phyloP scores from a whole-genome alignment of 2,888 invertebrate genomes.

The Tenodera sinensis region DNA sequence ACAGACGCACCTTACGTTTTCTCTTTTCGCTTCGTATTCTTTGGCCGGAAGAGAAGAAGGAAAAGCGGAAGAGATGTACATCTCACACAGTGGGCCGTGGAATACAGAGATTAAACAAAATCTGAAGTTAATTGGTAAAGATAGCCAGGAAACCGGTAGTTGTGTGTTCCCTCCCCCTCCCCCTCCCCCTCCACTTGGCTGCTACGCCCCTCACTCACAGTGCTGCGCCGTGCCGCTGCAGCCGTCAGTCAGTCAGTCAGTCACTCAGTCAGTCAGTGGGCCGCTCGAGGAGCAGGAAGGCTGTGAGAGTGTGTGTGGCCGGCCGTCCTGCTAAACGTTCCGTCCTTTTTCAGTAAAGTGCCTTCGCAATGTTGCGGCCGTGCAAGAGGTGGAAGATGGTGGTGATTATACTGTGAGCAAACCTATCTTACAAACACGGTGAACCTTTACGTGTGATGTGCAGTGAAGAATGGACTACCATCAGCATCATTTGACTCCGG shows the following conservation, averaged over 20 bases:
- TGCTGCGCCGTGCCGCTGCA: background rate
- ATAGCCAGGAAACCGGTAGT: background rate
- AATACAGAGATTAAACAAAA: background rate
- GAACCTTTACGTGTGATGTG: constrained; percentile 18
- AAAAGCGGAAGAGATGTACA: no score
- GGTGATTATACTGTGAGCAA: background rate
- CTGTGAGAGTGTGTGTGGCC: background rate
- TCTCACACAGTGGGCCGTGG: background rate
- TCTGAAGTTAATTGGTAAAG: background rate
- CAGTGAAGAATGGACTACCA: constrained; percentile 41
- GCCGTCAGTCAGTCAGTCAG: background rate
- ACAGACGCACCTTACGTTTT: no score
- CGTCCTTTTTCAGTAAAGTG: background rate
- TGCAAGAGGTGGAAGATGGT: background rate
- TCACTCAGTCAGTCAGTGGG: constrained; percentile 9
- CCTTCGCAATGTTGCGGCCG: background rate
- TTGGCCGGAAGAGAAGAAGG: no score
- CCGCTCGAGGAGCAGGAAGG: background rate
- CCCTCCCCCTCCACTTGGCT: background rate
- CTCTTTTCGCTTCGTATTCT: no score
- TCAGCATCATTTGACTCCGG: constrained; percentile 28
- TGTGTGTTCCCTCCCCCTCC: constrained; percentile 12
- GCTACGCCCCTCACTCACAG: background rate
- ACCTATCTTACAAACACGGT: background rate
- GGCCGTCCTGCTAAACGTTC: background rate